Percentiles rank a stretch among this genome's conserved stretches.
Evolutionary conservation across 2,888 invertebrate species (phyloP).

Genomic region (Drosophila anomelani): DNA sequence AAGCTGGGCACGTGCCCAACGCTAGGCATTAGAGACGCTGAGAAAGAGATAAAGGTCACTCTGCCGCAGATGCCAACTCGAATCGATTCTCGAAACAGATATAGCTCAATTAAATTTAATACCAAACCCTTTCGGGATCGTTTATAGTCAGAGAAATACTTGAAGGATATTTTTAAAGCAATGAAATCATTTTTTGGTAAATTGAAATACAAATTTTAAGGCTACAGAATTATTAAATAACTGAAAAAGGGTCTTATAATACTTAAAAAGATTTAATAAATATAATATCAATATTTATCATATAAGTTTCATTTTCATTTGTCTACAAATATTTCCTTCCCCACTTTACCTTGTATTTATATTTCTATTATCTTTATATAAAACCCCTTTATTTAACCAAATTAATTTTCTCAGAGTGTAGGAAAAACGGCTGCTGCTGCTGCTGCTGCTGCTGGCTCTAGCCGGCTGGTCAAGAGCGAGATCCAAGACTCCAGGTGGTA

Average conservation of each 20-base stretch:
- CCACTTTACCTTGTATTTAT: no score
- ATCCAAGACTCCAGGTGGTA: slow-evolving; percentile 71
- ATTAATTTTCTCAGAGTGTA: slow-evolving; percentile 13
- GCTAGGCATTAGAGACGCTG: slow-evolving; percentile 38
- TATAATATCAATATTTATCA: background rate
- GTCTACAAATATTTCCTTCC: background rate
- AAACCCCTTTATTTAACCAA: background rate
- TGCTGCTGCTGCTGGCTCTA: slow-evolving; percentile 43
- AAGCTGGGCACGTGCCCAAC: slow-evolving; percentile 60
- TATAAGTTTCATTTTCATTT: background rate
- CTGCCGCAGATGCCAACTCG: slow-evolving; percentile 36
- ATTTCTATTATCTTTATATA: background rate
- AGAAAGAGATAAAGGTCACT: slow-evolving; percentile 14
- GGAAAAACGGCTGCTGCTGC: no score
- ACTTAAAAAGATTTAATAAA: background rate
- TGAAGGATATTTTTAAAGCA: background rate
- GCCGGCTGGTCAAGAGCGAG: slow-evolving; percentile 60
- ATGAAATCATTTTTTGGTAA: background rate
- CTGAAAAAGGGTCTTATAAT: fast-evolving
- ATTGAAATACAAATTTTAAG: background rate
- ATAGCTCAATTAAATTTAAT: slow-evolving; percentile 41
- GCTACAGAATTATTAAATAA: background rate
- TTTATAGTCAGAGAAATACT: slow-evolving; percentile 2
- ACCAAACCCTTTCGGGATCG: slow-evolving; percentile 26
- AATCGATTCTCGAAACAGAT: slow-evolving; percentile 33